Conservation (phyloP, 2,113 vertebrate genomes). For the Peromyscus polionotus region DNA sequence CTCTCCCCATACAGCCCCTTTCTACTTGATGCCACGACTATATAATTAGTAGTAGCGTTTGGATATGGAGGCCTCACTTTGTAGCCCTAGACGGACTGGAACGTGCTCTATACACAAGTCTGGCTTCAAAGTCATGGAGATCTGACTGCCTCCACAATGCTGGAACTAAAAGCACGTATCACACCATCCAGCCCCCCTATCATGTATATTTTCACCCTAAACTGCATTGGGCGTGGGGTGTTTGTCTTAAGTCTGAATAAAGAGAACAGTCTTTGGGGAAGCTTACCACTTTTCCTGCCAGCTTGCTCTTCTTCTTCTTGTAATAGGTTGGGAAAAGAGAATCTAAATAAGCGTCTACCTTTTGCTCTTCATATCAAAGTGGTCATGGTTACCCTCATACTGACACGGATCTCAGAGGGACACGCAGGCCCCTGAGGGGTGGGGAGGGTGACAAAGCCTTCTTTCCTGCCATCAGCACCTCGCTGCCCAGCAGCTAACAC, state of each 20-base stretch:
- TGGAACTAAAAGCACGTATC: background rate
- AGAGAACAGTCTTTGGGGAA: conserved; percentile 4
- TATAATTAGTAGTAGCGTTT: background rate
- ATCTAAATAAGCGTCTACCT: background rate
- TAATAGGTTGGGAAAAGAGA: background rate
- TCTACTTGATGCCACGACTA: too few species aligned
- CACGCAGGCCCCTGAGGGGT: background rate
- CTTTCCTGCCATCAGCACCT: conserved; percentile 22
- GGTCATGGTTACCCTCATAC: background rate
- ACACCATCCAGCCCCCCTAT: background rate
- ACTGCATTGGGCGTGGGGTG: background rate
- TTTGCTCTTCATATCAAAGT: conserved; percentile 18
- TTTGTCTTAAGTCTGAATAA: background rate
- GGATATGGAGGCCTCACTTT: background rate
- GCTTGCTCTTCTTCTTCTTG: background rate
- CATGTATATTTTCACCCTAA: background rate
- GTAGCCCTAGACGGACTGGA: background rate
- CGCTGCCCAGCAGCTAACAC: conserved; percentile 63
- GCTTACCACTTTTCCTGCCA: background rate
- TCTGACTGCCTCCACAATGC: background rate
- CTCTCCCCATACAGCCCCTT: background rate
- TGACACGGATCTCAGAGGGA: background rate
- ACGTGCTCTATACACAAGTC: background rate
- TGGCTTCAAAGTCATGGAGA: background rate
- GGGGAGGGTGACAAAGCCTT: background rate